These are phyloP conservation scores for Oscheius sp. DNA, from an alignment of 1,140 invertebrate species.

Conservation along the genomic window DNA sequence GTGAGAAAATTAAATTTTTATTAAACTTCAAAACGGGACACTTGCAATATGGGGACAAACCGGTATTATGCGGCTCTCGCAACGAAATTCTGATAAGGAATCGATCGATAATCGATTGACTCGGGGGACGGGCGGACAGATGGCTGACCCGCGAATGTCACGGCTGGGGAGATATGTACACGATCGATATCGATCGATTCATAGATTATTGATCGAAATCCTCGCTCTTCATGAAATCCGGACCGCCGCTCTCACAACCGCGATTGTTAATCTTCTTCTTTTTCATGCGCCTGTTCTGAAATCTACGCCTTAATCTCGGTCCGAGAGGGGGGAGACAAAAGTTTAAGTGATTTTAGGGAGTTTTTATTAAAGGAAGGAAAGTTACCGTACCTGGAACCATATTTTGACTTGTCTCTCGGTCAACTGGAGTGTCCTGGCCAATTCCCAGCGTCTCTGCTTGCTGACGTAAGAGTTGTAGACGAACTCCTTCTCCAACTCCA, in stretches of 20 bases:
- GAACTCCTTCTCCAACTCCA: constrained; percentile 95
- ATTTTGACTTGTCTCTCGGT: constrained; percentile 84
- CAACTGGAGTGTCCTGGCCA: constrained; percentile 84
- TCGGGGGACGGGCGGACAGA: neutral
- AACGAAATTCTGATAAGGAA: neutral
- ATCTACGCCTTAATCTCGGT: neutral
- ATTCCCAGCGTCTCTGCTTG: constrained; percentile 93
- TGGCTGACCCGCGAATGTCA: neutral
- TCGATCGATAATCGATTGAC: neutral
- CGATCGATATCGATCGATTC: neutral
- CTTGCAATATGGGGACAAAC: no score
- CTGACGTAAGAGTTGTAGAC: constrained; percentile 92
- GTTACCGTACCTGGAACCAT: constrained; percentile 66
- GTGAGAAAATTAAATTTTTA: neutral
- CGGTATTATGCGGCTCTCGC: constrained; percentile 7
- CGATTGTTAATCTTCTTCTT: constrained; percentile 53
- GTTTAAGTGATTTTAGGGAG: neutral
- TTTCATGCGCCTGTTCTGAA: constrained; percentile 60
- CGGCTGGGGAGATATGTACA: neutral
- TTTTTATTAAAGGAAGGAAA: constrained; percentile 3
- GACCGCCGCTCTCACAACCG: constrained; percentile 22
- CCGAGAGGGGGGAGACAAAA: neutral
- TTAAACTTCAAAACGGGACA: neutral
- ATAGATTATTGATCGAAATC: no score
- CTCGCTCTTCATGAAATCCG: neutral